Conservation (phyloP, 2,113 vertebrate genomes). For the Solenodon paradoxus region DNA sequence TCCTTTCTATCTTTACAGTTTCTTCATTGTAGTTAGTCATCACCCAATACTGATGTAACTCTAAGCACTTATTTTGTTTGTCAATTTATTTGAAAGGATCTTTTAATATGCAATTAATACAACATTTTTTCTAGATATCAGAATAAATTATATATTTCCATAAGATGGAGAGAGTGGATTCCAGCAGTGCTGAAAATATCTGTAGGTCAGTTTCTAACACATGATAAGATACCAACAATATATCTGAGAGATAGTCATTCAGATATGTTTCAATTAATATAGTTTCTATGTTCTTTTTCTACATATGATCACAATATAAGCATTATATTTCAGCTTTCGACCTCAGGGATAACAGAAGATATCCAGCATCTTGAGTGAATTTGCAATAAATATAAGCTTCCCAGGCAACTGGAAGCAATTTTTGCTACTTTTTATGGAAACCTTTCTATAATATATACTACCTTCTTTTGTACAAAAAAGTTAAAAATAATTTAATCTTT, state of each 20-base stretch:
- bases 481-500: not conserved
- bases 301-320: not conserved
- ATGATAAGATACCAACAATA: accelerated
- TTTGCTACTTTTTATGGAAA: not conserved
- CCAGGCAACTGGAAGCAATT: not conserved
- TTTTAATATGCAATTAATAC: not conserved
- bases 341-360: not conserved
- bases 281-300: not conserved
- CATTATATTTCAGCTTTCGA: not conserved
- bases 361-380: not conserved
- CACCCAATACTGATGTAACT: not conserved
- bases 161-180: not conserved
- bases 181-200: not conserved
- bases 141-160: not conserved
- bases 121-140: not conserved
- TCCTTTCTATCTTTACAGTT: not conserved
- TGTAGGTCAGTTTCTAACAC: not conserved
- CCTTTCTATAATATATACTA: not conserved
- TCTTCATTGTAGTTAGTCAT: not conserved
- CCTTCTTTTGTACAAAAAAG: not conserved
- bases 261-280: not conserved
- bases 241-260: not conserved
- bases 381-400: not conserved
- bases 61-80: not conserved
- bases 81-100: not conserved